Evolutionary conservation across 2,797 vertebrate species (phyloP).

Genomic region (Triplophysa bombifrons): DNA sequence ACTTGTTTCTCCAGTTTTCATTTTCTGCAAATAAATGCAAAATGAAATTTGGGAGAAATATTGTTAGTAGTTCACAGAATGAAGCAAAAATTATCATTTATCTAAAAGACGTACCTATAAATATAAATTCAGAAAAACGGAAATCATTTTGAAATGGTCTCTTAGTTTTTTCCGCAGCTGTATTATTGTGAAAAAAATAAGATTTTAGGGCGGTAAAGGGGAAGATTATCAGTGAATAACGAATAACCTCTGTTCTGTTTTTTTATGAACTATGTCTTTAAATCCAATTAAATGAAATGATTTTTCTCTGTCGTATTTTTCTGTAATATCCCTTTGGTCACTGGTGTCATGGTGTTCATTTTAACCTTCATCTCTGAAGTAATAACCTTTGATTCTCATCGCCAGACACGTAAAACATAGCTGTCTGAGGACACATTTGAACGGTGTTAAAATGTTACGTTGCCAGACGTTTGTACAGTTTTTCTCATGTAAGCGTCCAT

Average conservation of each 20-base stretch:
- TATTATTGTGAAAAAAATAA: no score
- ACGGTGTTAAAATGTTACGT: not conserved
- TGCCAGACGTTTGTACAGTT: not conserved
- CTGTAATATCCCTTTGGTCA: not conserved
- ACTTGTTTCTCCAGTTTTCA: no score
- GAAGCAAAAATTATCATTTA: no score
- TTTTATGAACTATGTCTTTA: not conserved
- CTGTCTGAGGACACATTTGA: not conserved
- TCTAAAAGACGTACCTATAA: no score
- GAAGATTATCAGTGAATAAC: not conserved
- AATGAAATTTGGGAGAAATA: no score
- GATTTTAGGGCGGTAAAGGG: no score
- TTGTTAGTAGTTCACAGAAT: no score
- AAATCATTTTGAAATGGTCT: no score
- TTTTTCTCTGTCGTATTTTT: not conserved
- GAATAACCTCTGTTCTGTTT: not conserved
- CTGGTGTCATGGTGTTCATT: not conserved
- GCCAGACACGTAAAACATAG: no score
- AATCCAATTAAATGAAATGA: conserved; percentile 8
- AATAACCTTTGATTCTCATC: conserved; percentile 4
- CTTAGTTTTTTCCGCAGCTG: no score
- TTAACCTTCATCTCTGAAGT: not conserved
- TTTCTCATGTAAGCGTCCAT: not conserved
- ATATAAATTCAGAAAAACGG: no score
- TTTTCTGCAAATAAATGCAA: no score